Percentiles rank a stretch among this genome's conserved stretches.
Evolutionary conservation across 2,888 invertebrate genomes (phyloP).

Genomic region (Ferrisia virgata): DNA sequence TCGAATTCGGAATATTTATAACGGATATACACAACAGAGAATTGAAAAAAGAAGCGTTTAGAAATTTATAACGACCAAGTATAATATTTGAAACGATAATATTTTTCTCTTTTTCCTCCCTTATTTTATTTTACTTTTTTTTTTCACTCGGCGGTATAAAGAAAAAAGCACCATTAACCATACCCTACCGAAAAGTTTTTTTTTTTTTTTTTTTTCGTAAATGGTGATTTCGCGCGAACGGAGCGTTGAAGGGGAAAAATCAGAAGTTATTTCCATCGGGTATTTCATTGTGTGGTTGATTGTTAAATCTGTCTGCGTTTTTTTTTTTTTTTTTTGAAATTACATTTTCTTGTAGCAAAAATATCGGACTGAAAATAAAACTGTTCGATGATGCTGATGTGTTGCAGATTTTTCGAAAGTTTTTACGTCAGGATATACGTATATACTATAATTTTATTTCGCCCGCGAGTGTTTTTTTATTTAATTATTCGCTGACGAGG

Average conservation of each 20-base stretch:
- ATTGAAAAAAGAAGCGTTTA: not conserved
- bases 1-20: constrained; percentile 15
- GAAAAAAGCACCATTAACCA: constrained; percentile 3
- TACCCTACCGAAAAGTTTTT: not conserved
- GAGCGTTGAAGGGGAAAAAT: constrained; percentile 4
- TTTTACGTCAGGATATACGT: not conserved
- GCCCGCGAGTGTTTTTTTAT: not conserved
- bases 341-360: constrained; percentile 17
- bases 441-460: not conserved
- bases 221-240: not conserved
- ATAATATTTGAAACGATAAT: not conserved
- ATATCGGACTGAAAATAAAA: not conserved
- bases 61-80: no score
- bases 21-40: not conserved
- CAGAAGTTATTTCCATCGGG: constrained; percentile 31
- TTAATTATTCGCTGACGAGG: constrained; percentile 17
- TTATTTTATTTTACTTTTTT: not conserved
- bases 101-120: not conserved
- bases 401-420: not conserved
- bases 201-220: not conserved
- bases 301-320: constrained; percentile 8
- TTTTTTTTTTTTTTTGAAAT: constrained; percentile 18
- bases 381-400: not conserved
- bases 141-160: not conserved
- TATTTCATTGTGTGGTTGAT: constrained; percentile 26